Evolutionary conservation across 2,113 vertebrate species (phyloP).

Genomic region (Tupaia tana): DNA sequence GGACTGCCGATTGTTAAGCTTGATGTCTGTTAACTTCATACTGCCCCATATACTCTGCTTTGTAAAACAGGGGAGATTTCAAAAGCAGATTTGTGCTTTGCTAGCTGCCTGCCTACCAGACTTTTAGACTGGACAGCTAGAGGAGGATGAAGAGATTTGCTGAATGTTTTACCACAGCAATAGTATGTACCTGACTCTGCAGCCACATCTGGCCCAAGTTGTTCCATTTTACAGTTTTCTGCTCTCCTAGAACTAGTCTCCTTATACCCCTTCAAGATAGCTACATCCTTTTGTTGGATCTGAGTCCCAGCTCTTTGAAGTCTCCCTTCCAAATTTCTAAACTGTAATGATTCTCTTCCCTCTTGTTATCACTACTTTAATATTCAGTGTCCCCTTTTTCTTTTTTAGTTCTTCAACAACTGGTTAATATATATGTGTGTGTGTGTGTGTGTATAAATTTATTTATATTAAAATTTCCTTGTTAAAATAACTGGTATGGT

Average conservation of each 20-base stretch:
- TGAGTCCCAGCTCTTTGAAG: neutral
- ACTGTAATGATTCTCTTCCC: neutral
- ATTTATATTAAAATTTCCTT: neutral
- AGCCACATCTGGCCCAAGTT: neutral
- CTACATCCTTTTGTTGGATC: neutral
- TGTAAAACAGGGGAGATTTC: neutral
- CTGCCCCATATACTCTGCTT: neutral
- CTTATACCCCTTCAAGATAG: neutral
- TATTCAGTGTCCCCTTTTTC: neutral
- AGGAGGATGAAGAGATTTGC: neutral
- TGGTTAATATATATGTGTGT: neutral
- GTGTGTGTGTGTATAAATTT: too few species aligned
- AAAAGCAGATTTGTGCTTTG: conserved; percentile 16
- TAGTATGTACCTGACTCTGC: neutral
- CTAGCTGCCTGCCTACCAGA: neutral
- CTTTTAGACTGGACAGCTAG: neutral
- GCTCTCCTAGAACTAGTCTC: neutral
- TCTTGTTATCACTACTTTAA: neutral
- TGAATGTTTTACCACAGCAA: neutral
- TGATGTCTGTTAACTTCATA: neutral
- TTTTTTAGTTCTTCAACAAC: conserved; percentile 18
- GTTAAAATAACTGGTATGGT: neutral
- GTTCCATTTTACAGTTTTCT: conserved; percentile 1
- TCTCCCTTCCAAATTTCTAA: neutral
- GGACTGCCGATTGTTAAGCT: neutral